Conservation (phyloP, 2,113 vertebrate species). For the Megaleporinus macrocephalus region DNA sequence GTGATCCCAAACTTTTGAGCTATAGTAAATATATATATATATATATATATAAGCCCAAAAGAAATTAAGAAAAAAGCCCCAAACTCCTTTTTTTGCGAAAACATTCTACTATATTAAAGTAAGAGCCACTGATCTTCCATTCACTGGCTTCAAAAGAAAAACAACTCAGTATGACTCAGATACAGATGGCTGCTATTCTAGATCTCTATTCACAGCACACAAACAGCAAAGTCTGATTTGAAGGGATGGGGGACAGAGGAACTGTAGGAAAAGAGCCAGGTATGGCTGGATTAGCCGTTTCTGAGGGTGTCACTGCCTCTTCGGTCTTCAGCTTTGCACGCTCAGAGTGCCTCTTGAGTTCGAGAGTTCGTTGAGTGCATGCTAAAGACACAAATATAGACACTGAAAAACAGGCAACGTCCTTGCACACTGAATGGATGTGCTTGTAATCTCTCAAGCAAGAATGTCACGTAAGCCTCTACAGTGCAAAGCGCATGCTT, state of each 20-base stretch:
- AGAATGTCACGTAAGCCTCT: no score
- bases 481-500: no score
- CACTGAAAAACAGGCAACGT: background rate
- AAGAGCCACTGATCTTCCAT: background rate
- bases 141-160: slow-evolving; percentile 22
- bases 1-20: no score
- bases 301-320: background rate
- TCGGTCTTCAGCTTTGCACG: background rate
- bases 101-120: background rate
- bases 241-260: background rate
- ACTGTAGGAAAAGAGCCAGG: background rate
- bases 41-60: no score
- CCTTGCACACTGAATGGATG: no score
- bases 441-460: no score
- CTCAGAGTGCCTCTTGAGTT: background rate
- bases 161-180: background rate
- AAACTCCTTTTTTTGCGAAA: background rate
- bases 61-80: no score
- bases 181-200: background rate
- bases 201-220: slow-evolving; percentile 9
- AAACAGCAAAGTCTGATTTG: slow-evolving; percentile 24
- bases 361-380: background rate
- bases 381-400: background rate
- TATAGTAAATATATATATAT: no score
- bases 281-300: background rate